Percentiles rank a stretch among this genome's conserved stretches.
These are phyloP conservation scores for Parelbella ahira DNA, from an alignment of 2,888 invertebrate species.

Conservation along the genomic window DNA sequence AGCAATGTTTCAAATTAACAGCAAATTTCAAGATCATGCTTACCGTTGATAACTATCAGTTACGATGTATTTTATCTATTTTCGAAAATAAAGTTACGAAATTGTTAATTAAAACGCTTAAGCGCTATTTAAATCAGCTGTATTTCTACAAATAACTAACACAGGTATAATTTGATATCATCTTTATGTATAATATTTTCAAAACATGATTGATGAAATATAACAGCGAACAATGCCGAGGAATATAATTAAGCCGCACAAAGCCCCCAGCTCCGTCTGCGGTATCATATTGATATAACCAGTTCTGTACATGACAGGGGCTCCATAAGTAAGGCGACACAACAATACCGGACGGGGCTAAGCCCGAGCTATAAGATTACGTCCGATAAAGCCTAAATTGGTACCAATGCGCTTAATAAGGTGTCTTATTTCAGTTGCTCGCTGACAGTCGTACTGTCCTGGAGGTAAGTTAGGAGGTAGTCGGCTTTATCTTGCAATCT, in stretches of 20 bases:
- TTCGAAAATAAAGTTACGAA: no score
- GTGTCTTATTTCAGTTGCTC: constrained; percentile 17
- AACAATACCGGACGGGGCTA: constrained; percentile 55
- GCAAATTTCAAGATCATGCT: no score
- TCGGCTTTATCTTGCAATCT: constrained; percentile 14
- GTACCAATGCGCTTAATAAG: constrained; percentile 37
- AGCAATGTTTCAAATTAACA: no score
- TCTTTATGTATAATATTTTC: no score
- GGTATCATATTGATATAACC: constrained; percentile 53
- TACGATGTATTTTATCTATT: no score
- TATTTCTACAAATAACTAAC: no score
- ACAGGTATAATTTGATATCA: no score
- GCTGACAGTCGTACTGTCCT: constrained; percentile 23
- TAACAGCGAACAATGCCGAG: constrained; percentile 7
- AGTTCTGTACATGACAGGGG: constrained; percentile 51
- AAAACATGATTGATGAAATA: constrained; percentile 11
- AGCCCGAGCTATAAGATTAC: constrained; percentile 56
- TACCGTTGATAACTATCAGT: no score
- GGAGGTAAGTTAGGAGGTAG: constrained; percentile 17
- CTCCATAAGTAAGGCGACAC: constrained; percentile 57
- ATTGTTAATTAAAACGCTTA: no score
- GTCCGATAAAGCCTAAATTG: constrained; percentile 68
- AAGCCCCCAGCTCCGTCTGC: constrained; percentile 47
- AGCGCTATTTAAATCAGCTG: no score
- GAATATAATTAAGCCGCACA: constrained; percentile 35